A percentile compares a stretch with the other conserved stretches of the same genome.
These are phyloP conservation scores for Osmerus eperlanus DNA, from an alignment of 2,113 vertebrate genomes.

Conservation along the genomic window DNA sequence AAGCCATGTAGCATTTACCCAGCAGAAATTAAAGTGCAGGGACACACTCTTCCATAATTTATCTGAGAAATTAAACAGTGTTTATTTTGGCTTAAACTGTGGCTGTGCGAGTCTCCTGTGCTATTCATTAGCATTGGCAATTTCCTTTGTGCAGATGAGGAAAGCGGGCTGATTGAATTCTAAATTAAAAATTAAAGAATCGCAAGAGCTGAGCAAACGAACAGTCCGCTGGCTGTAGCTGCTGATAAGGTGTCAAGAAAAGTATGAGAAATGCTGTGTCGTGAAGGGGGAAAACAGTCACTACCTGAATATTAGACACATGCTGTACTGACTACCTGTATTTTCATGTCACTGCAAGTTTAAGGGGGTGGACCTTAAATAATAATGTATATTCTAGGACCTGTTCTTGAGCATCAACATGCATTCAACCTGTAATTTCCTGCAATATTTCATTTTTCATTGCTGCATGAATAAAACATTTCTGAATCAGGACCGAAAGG, in stretches of 20 bases:
- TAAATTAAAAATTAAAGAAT: slow-evolving; percentile 61
- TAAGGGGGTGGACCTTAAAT: too few species aligned
- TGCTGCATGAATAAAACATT: too few species aligned
- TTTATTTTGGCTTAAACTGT: slow-evolving; percentile 58
- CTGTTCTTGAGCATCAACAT: too few species aligned
- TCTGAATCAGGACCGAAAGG: too few species aligned
- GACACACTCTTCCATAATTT: slow-evolving; percentile 42
- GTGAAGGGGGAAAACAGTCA: too few species aligned
- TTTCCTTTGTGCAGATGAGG: slow-evolving; percentile 52
- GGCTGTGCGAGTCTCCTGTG: slow-evolving; percentile 49
- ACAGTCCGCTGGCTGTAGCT: slow-evolving; percentile 23
- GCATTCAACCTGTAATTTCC: too few species aligned
- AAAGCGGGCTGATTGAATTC: slow-evolving; percentile 55
- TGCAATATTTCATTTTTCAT: too few species aligned
- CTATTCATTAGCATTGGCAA: slow-evolving; percentile 60
- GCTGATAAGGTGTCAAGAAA: slow-evolving; percentile 22
- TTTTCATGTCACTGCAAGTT: too few species aligned
- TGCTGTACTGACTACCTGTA: too few species aligned
- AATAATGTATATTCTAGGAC: too few species aligned
- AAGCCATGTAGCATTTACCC: slow-evolving; percentile 17
- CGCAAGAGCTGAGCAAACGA: slow-evolving; percentile 37
- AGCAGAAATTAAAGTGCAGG: slow-evolving; percentile 34
- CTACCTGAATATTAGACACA: too few species aligned
- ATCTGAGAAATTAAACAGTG: slow-evolving; percentile 57
- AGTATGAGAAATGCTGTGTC: not conserved